A percentile compares a stretch with the other conserved stretches of the same genome.
Evolutionary conservation across 1,140 invertebrate genomes (phyloP).

Genomic region (Sycobia sp.): DNA sequence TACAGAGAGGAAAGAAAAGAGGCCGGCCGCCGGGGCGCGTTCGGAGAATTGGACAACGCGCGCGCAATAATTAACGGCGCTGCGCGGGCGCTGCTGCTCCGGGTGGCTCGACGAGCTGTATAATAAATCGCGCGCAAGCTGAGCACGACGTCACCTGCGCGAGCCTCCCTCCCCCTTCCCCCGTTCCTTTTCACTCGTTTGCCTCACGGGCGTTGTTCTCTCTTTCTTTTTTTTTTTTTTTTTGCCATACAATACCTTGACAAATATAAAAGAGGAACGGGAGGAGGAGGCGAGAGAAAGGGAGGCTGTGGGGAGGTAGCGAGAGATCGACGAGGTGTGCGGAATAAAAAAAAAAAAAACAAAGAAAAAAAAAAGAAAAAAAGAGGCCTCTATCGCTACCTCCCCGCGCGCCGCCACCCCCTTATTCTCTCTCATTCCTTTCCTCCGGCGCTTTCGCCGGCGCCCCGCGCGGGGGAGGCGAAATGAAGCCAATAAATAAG

Average conservation of each 20-base stretch:
- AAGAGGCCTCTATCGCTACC: no score
- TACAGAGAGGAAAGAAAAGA: constrained; percentile 9
- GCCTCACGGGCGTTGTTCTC: neutral
- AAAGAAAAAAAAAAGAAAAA: neutral
- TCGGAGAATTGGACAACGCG: constrained; percentile 13
- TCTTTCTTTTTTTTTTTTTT: neutral
- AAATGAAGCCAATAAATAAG: constrained; percentile 61
- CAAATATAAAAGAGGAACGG: no score
- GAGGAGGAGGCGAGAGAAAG: no score
- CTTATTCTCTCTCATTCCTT: constrained; percentile 12
- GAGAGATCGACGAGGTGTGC: neutral
- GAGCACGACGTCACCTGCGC: neutral
- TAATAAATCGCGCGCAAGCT: constrained; percentile 39
- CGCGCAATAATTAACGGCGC: constrained; percentile 35
- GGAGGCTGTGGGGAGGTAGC: neutral
- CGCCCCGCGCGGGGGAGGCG: constrained; percentile 28
- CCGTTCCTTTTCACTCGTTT: neutral
- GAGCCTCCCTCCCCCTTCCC: neutral
- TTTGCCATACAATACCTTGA: no score
- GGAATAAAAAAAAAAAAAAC: neutral
- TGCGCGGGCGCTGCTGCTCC: no score
- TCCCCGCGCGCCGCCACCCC: no score
- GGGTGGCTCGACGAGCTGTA: constrained; percentile 28
- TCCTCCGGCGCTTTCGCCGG: neutral
- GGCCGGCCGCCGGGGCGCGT: neutral